phyloP scores from a whole-genome alignment of 1,140 invertebrate species.

The Leptinotarsa lineolata region DNA sequence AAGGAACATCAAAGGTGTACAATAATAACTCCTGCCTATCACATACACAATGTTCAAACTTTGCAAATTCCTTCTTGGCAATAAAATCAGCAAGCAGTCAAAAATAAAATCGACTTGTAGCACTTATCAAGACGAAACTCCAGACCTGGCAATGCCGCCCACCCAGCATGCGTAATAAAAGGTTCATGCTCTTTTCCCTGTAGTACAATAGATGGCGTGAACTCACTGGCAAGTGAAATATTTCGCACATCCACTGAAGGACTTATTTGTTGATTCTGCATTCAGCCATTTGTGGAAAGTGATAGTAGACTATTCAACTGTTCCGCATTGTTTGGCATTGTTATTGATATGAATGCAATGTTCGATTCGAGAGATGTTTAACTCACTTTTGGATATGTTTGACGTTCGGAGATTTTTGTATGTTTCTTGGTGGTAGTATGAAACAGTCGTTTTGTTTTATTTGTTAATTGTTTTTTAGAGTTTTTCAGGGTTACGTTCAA shows the following conservation, averaged over 20 bases:
- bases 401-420: not conserved
- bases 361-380: constrained; percentile 8
- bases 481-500: no score
- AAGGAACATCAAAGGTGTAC: no score
- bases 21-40: no score
- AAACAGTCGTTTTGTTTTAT: not conserved
- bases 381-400: not conserved
- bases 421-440: not conserved
- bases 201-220: not conserved
- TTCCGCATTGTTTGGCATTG: constrained; percentile 17
- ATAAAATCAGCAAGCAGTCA: no score
- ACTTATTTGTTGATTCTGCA: constrained; percentile 25
- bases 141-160: not conserved
- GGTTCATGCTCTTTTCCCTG: not conserved
- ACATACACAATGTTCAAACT: no score
- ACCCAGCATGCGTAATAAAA: constrained; percentile 22
- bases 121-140: no score
- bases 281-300: constrained; percentile 23
- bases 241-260: constrained; percentile 13
- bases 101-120: no score
- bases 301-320: constrained; percentile 26
- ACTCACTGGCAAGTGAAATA: not conserved
- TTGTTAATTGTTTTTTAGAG: no score
- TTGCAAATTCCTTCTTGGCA: no score
- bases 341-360: constrained; percentile 21